Evolutionary conservation across 2,113 vertebrate species (phyloP).

Genomic region (Tragelaphus strepsiceros): DNA sequence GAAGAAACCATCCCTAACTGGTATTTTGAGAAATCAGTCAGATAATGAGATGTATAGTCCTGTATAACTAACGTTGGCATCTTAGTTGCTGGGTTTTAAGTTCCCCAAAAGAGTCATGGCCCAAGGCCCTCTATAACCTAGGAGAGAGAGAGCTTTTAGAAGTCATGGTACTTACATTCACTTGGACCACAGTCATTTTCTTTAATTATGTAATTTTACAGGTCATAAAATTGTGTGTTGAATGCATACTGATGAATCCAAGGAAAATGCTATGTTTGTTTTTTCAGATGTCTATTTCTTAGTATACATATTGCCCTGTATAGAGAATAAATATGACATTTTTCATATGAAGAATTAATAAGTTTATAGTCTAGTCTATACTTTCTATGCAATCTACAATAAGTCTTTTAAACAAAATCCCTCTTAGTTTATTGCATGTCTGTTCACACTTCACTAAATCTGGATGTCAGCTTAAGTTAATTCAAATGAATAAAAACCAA

Average conservation of each 20-base stretch:
- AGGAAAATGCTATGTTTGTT: background rate
- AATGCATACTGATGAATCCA: background rate
- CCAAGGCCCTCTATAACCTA: background rate
- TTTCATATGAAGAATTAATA: conserved; percentile 1
- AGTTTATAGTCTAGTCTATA: background rate
- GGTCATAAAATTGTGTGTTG: background rate
- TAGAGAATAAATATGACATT: background rate
- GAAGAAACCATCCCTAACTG: background rate
- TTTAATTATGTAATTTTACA: background rate
- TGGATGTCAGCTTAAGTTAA: background rate
- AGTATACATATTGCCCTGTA: background rate
- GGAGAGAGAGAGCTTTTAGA: background rate
- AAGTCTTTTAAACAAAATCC: background rate
- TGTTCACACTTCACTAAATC: background rate
- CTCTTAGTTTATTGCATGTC: background rate
- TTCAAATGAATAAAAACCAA: background rate
- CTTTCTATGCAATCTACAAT: background rate
- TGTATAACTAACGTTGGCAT: background rate
- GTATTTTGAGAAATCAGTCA: background rate
- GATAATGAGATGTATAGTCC: too few species aligned
- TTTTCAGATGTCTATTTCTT: background rate
- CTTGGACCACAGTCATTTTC: background rate
- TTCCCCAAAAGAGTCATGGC: background rate
- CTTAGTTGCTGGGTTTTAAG: background rate
- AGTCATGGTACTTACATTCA: background rate